These are phyloP conservation scores for Agrotis segetum DNA, from an alignment of 2,888 invertebrate species.

Conservation along the genomic window DNA sequence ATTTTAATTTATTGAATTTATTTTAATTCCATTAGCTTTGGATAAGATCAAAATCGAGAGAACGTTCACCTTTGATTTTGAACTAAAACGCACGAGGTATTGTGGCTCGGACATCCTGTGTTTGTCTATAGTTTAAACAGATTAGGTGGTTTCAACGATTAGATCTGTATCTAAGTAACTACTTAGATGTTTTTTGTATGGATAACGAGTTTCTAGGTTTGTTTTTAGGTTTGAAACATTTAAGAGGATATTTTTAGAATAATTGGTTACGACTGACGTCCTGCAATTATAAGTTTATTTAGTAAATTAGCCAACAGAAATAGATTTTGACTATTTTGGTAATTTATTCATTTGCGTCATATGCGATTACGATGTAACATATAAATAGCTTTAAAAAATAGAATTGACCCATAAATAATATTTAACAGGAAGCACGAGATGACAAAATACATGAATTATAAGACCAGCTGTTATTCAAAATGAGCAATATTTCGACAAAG, in stretches of 20 bases:
- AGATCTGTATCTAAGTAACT: slow-evolving; percentile 12
- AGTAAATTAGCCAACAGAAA: background rate
- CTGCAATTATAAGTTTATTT: background rate
- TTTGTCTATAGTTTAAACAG: slow-evolving; percentile 16
- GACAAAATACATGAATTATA: background rate
- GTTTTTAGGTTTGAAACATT: slow-evolving; percentile 13
- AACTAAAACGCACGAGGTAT: slow-evolving; percentile 44
- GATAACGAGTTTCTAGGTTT: background rate
- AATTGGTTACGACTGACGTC: background rate
- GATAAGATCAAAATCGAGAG: slow-evolving; percentile 39
- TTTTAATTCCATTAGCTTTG: slow-evolving; percentile 42
- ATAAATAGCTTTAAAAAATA: background rate
- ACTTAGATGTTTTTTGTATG: slow-evolving; percentile 18
- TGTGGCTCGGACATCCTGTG: slow-evolving; percentile 24
- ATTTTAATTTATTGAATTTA: slow-evolving; percentile 42
- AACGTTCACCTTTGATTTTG: slow-evolving; percentile 52
- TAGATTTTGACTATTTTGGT: background rate
- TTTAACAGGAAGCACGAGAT: slow-evolving; percentile 6
- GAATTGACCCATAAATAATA: slow-evolving; percentile 21
- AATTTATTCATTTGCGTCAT: no score
- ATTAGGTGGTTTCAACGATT: slow-evolving; percentile 19
- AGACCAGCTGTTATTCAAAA: slow-evolving; percentile 1
- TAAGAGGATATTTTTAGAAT: background rate
- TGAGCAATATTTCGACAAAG: background rate
- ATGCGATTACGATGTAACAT: background rate